These are phyloP conservation scores for Caenorhabditis sp. DNA, from an alignment of 2,888 invertebrate genomes.

Conservation along the genomic window DNA sequence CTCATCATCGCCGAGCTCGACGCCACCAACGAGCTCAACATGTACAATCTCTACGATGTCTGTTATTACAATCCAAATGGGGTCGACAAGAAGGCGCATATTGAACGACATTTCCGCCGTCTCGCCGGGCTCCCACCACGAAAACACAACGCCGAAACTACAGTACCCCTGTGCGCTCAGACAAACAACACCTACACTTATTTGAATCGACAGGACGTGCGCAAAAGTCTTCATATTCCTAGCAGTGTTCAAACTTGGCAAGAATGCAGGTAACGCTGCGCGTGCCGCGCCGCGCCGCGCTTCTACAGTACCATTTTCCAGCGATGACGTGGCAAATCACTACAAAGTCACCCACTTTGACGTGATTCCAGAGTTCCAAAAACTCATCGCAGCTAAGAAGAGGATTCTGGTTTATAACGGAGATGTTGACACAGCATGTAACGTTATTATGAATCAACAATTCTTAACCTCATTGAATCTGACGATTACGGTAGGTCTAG, in stretches of 20 bases:
- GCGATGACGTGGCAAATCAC: slow-evolving; percentile 38
- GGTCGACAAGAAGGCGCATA: slow-evolving; percentile 27
- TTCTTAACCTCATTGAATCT: slow-evolving; percentile 45
- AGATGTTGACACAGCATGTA: slow-evolving; percentile 74
- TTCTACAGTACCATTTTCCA: too few relatives aligned
- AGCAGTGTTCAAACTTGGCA: slow-evolving; percentile 46
- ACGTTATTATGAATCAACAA: slow-evolving; percentile 73
- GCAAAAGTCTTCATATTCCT: slow-evolving; percentile 54
- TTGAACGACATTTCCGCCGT: slow-evolving; percentile 23
- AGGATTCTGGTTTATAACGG: slow-evolving; percentile 74
- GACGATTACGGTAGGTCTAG: slow-evolving; percentile 37
- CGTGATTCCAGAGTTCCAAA: slow-evolving; percentile 44
- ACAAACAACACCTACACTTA: slow-evolving; percentile 45
- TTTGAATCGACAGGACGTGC: slow-evolving; percentile 53
- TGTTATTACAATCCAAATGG: slow-evolving; percentile 44
- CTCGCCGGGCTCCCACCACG: slow-evolving; percentile 32
- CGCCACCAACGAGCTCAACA: slow-evolving; percentile 50
- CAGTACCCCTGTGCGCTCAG: slow-evolving; percentile 54
- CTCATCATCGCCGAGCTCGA: slow-evolving; percentile 42
- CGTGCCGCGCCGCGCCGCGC: too few relatives aligned
- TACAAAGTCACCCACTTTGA: slow-evolving; percentile 63
- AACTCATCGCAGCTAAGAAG: slow-evolving; percentile 43
- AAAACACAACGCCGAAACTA: slow-evolving; percentile 6
- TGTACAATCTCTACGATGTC: slow-evolving; percentile 53
- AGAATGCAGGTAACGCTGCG: slow-evolving; percentile 55